Percentiles rank a stretch among this genome's conserved stretches.
These are phyloP conservation scores for Coenobita brevimanus DNA, from an alignment of 1,140 invertebrate species.

Conservation along the genomic window DNA sequence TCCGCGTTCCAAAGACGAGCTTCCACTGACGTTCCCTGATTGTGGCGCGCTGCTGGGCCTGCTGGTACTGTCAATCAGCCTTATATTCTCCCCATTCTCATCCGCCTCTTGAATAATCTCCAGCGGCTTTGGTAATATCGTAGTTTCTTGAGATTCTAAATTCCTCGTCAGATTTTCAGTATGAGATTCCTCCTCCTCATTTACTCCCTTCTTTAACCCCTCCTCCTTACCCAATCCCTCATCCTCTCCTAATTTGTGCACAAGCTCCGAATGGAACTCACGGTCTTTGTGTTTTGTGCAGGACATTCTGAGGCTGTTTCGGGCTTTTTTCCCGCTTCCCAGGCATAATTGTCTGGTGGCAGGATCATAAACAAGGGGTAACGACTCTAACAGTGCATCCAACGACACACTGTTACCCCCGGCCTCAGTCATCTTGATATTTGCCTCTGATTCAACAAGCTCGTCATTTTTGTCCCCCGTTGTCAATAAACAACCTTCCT, in stretches of 20 bases:
- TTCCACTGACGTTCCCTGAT: conserved; percentile 49
- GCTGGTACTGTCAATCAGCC: conserved; percentile 40
- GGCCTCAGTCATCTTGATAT: not conserved
- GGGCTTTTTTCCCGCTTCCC: conserved; percentile 63
- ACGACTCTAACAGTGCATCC: conserved; percentile 70
- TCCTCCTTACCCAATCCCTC: not conserved
- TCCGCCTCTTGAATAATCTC: conserved; percentile 60
- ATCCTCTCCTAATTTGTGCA: not conserved
- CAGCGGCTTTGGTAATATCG: conserved; percentile 29
- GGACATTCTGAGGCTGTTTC: conserved; percentile 5
- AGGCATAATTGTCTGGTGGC: conserved; percentile 73
- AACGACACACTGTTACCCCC: conserved; percentile 62
- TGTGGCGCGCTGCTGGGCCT: not conserved
- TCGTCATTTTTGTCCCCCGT: no score
- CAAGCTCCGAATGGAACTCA: no score
- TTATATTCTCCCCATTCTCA: conserved; percentile 43
- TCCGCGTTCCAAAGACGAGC: conserved; percentile 49
- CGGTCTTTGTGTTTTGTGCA: no score
- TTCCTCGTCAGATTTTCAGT: conserved; percentile 7
- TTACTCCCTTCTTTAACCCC: not conserved
- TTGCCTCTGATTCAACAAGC: not conserved
- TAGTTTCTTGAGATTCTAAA: conserved; percentile 17
- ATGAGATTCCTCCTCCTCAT: conserved; percentile 45
- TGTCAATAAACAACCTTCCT: no score
- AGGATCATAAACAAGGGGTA: conserved; percentile 73